A percentile compares a stretch with the other conserved stretches of the same genome.
phyloP scores from a whole-genome alignment of 2,797 vertebrate genomes.

The Sarcophilus harrisii region DNA sequence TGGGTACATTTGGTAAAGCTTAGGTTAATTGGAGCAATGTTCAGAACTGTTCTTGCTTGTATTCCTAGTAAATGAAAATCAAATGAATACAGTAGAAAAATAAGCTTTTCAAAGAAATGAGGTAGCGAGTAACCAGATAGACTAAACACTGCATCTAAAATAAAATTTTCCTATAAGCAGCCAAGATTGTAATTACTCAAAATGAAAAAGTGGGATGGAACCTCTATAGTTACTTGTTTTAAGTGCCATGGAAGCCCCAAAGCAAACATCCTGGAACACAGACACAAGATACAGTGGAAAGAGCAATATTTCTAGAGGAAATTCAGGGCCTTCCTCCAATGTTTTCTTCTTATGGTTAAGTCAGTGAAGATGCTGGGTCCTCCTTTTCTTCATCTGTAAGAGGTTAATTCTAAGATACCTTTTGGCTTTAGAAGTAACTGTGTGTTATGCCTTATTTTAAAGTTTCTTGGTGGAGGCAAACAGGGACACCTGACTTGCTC shows the following conservation, averaged over 20 bases:
- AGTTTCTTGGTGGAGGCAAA: not conserved
- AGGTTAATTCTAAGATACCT: not conserved
- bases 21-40: not conserved
- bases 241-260: not conserved
- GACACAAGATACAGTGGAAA: not conserved
- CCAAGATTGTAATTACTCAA: not conserved
- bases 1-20: not conserved
- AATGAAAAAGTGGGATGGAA: not conserved
- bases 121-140: constrained; percentile 4
- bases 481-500: not conserved
- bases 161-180: not conserved
- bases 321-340: not conserved
- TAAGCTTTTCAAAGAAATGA: constrained; percentile 31
- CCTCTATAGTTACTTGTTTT: not conserved
- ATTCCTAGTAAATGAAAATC: constrained; percentile 16
- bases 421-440: not conserved
- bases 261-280: not conserved
- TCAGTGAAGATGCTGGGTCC: not conserved
- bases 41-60: not conserved
- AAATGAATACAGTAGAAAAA: constrained; percentile 46
- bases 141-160: constrained; percentile 9
- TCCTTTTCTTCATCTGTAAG: not conserved
- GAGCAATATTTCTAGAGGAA: not conserved
- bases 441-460: not conserved
- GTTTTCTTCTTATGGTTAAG: not conserved